These are phyloP conservation scores for Oligia fasciuncula DNA, from an alignment of 2,888 invertebrate species.

Conservation along the genomic window DNA sequence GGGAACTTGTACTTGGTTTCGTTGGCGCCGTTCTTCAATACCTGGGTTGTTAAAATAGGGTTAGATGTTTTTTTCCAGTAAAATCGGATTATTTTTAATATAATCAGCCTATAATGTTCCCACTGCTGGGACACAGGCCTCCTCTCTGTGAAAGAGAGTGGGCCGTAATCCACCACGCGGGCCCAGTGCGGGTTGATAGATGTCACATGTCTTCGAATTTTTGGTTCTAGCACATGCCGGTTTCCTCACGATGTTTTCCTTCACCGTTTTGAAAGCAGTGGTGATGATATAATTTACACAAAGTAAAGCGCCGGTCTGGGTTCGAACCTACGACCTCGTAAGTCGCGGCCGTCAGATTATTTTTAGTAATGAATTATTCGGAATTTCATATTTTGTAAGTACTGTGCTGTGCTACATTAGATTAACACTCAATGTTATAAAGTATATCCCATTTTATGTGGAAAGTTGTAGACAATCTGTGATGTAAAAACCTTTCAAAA, in stretches of 20 bases:
- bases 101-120: neutral
- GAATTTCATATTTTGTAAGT: neutral
- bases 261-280: too few species aligned
- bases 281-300: too few species aligned
- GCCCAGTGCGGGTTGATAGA: too few species aligned
- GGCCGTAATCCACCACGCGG: too few species aligned
- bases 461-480: neutral
- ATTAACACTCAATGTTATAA: neutral
- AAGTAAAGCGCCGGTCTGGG: too few species aligned
- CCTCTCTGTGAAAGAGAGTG: too few species aligned
- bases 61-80: neutral
- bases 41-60: constrained; percentile 75
- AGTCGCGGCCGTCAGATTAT: neutral
- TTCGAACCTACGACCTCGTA: too few species aligned
- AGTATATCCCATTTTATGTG: neutral
- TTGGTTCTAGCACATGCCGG: too few species aligned
- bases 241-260: too few species aligned
- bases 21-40: constrained; percentile 91
- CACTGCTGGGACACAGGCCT: too few species aligned
- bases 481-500: neutral
- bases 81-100: neutral
- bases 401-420: too few species aligned
- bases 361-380: neutral
- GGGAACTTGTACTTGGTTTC: constrained; percentile 97
- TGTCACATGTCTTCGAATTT: too few species aligned